Evolutionary conservation across 1,140 invertebrate species (phyloP), one percentile per base, ranked within the genome.

Genomic region (Drosophila navojoa): DNA sequence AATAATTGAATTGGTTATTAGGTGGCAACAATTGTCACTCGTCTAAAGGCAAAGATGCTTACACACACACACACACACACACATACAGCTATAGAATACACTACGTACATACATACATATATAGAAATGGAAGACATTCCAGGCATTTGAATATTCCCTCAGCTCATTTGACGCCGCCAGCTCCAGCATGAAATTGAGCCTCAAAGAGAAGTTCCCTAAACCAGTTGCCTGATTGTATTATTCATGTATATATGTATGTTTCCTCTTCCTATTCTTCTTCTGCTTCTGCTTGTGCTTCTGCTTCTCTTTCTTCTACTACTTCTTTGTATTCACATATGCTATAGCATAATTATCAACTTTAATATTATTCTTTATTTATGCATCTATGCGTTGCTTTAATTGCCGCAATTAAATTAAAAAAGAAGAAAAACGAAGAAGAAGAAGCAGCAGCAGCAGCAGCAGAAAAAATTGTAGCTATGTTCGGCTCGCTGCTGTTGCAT

Each of bases 1-100:
- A 47, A 25, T 67, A 57, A 67, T 45, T 57, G 53, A 67, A 67
- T 57, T 67, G 63, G 13, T 58, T 49, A 57, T 57, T 49, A 57
- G 63, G 42, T 57, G 42, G 52, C 53, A 57, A 66, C 52, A 49
- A 62, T 52, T 35, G 19, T 38, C 22, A 42, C 32, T 40, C 10
- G 22, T 11, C 32, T 35, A 10, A 10, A 35, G 6, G 7, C 35
- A 9, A n/a, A n/a, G 22, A 40, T 15, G 11, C 10, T 44, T 6
- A 22, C 19, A 22, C 19, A 22, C 19, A 22, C 19, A 22, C 2
- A 22, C n/a, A 22, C 19, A 22, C 19, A 22, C 19, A 22, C 19
- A 22, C 2, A 22, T n/a, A n/a, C n/a, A n/a, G n/a, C n/a, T 22
- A 3, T 22, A 22, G 19, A 22, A 22, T 22, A 22, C 3, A 22